Evolutionary conservation across 2,797 vertebrate genomes (phyloP), one percentile per base, ranked within the genome.

Genomic region (Rhabdophis nuchalis): DNA sequence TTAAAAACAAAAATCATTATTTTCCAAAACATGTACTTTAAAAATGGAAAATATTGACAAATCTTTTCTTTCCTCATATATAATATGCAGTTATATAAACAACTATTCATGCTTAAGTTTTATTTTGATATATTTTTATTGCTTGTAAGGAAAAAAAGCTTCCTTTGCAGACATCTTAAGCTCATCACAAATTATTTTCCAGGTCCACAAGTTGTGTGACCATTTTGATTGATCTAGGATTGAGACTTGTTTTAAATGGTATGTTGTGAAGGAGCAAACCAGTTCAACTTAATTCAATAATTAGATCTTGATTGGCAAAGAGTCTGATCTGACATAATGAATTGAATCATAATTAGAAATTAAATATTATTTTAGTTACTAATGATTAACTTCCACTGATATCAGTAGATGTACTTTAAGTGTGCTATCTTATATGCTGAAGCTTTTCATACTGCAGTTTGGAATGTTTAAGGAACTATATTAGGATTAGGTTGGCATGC

Each of bases 401-500:
- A 60, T 60, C 12, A 60, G 20, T 60, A 25, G 27, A 18, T n/a
- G 13, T 88, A 27, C 57, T 88, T 41, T 27, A 60, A 61, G 13
- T 29, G 27, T 9, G 25, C 29, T 25, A n/a, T 5, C 14, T 60
- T 60, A 50, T 77, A 10, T 12, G 25, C 36, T 46, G 56, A 41
- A 88, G 36, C 20, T 90, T 92, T 95, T 91, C 18, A n/a, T 90
- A 92, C 82, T 86, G 27, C 50, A 91, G 9, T 88, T 91, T 52
- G 64, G 92, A 60, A 90, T 29, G 32, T 85, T 61, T 54, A 89
- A 91, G 53, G 90, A 87, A 64, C 23, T 85, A 36, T 54, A 90
- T 87, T 60, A 85, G 53, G 94, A 89, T 58, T 93, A 60, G 12
- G 50, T 91, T 95, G 91, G 64, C 93, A 92, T 56, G 11, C 91